Evolutionary conservation across 1,140 invertebrate species (phyloP), one percentile per base, ranked within the genome.

Genomic region (Megalonaias nervosa): DNA sequence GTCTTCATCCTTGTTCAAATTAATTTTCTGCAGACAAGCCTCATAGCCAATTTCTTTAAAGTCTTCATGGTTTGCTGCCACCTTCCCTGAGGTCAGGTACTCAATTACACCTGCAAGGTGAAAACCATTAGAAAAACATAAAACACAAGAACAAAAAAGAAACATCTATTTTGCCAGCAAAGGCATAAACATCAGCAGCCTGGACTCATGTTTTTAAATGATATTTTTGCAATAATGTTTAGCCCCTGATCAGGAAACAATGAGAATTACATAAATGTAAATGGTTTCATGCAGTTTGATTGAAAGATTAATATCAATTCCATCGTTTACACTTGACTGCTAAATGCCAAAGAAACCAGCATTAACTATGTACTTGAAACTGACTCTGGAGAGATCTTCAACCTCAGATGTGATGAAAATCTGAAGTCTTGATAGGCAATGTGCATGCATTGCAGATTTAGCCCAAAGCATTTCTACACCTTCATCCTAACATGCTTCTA

Each of bases 21-120:
- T 91, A 90, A 98, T 94, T 89, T 97, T 97, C 89, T 97, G 95
- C 87, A 99, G 93, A 87, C 95, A 96, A 67, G 94, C 93, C 91
- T 98, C 97, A 91, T 99, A 99, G 72, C 95, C 95, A 79, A 99
- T 94, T 85, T 97, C 96, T 91, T 99, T 99, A 90, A 99, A 99
- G 91, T 99, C 98, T 84, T 94, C 93, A 92, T 99, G 98, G 88
- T 97, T 96, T 67, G 95, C 93, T 61, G 95, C 93, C 57, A 99
- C 96, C 80, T 95, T 93, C 16, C 97, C 97, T 31, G 95, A 94
- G 80, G 95, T 95, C 74, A 99, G 92, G 92, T 96, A 99, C 92
- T 99, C 98, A 74, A 99, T 95, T 62, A 99, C 98, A 87, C 98
- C 97, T 97, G 84, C 65, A 91, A 87, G 59, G 67, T 48, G 58